Evolutionary conservation across 2,888 invertebrate genomes (phyloP).

Genomic region (Drosophila bunnanda): DNA sequence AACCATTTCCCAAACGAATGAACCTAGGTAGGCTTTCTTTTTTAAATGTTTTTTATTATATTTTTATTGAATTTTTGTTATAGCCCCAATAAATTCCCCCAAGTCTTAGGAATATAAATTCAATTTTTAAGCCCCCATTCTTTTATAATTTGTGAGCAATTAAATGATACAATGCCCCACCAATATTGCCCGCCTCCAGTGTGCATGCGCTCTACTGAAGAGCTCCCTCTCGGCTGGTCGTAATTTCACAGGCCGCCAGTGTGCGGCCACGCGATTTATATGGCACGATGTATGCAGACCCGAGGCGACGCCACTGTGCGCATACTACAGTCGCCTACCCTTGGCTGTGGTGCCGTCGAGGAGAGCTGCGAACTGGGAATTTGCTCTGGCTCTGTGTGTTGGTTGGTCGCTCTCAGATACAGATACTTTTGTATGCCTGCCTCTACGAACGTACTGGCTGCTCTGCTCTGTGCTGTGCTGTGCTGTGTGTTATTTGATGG

Average conservation of each 20-base stretch:
- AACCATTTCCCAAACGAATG: too few species aligned
- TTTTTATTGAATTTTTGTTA: not conserved
- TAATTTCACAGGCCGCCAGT: constrained; percentile 54
- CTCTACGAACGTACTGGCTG: constrained; percentile 58
- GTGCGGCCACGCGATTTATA: constrained; percentile 48
- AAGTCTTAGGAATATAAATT: not conserved
- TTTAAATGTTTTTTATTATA: too few species aligned
- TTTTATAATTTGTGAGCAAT: not conserved
- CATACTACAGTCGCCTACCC: constrained; percentile 56
- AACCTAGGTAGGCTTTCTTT: too few species aligned
- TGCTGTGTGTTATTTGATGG: constrained; percentile 68
- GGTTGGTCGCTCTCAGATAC: constrained; percentile 65
- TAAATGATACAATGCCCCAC: constrained; percentile 5
- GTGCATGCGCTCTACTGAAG: constrained; percentile 70
- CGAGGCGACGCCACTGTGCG: constrained; percentile 70
- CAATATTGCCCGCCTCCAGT: constrained; percentile 69
- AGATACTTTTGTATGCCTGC: constrained; percentile 69
- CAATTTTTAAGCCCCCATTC: too few species aligned
- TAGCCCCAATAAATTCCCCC: not conserved
- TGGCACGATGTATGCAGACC: constrained; percentile 45
- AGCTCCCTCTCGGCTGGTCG: constrained; percentile 14
- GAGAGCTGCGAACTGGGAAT: constrained; percentile 21
- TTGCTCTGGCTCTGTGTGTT: constrained; percentile 33
- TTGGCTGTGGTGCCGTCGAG: constrained; percentile 38
- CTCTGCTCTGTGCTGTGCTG: constrained; percentile 32